phyloP scores from a whole-genome alignment of 2,888 invertebrate species.

The Craniophora ligustri region DNA sequence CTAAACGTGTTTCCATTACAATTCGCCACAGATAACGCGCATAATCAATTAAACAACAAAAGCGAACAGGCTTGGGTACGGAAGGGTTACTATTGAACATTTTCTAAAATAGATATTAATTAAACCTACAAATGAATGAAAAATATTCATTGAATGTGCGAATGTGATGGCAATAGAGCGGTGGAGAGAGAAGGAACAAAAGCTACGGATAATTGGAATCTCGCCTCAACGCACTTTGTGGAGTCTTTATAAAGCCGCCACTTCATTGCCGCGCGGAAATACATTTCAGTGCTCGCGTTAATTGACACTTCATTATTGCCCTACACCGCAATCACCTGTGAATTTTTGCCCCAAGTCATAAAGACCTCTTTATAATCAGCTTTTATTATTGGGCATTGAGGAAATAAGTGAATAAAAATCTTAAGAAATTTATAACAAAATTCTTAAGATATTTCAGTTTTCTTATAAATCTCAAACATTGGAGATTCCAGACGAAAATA shows the following conservation, averaged over 20 bases:
- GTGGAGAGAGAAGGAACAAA: constrained; percentile 54
- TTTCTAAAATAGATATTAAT: constrained; percentile 58
- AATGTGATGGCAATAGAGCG: constrained; percentile 55
- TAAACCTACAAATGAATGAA: constrained; percentile 59
- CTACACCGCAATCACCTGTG: background rate
- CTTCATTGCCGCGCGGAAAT: constrained; percentile 6
- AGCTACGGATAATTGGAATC: constrained; percentile 62
- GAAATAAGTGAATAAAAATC: too few relatives aligned
- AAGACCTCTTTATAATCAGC: background rate
- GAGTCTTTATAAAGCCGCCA: constrained; percentile 40
- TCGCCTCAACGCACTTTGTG: constrained; percentile 47
- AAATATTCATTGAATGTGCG: constrained; percentile 56
- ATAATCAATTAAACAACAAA: constrained; percentile 59
- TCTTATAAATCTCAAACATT: too few relatives aligned
- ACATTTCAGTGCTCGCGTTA: background rate
- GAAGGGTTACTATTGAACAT: constrained; percentile 51
- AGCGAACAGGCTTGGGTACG: constrained; percentile 44
- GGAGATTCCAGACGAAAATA: too few relatives aligned
- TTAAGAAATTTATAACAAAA: too few relatives aligned
- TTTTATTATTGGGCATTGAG: too few relatives aligned
- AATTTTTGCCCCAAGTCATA: background rate
- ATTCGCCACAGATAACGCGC: constrained; percentile 37
- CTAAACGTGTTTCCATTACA: constrained; percentile 43
- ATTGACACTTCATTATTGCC: constrained; percentile 7
- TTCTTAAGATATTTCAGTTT: too few relatives aligned